Conservation (phyloP, 1,140 invertebrate genomes). For the Trachymyrmex cornetzi region DNA sequence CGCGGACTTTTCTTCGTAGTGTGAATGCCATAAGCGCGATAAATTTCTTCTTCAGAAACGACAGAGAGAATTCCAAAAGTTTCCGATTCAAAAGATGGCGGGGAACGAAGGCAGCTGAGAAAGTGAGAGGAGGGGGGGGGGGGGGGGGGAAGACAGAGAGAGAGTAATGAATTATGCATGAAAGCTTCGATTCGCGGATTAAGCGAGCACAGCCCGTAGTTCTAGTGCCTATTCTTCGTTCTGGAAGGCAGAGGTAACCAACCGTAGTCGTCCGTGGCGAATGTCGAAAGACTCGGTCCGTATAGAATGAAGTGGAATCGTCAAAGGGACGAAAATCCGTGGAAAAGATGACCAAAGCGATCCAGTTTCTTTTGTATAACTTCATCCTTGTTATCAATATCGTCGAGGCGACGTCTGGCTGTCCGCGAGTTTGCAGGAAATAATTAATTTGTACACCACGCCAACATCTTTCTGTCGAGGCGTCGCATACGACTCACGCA, state of each 20-base stretch:
- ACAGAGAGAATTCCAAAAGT: conserved; percentile 81
- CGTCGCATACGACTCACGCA: conserved; percentile 5
- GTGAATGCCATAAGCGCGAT: conserved; percentile 83
- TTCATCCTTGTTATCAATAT: conserved; percentile 61
- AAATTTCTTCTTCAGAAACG: conserved; percentile 81
- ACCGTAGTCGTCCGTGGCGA: conserved; percentile 70
- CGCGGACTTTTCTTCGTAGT: conserved; percentile 70
- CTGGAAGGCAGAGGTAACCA: conserved; percentile 71
- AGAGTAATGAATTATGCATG: conserved; percentile 85
- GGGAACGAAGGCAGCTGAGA: neutral
- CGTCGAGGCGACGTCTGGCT: conserved; percentile 28
- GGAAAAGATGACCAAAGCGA: conserved; percentile 74
- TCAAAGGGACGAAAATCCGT: conserved; percentile 74
- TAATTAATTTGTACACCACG: conserved; percentile 58
- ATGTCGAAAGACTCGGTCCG: conserved; percentile 74
- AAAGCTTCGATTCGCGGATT: conserved; percentile 87
- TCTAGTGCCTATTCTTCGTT: conserved; percentile 78
- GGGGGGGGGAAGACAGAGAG: too few relatives aligned
- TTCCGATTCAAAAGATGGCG: conserved; percentile 83
- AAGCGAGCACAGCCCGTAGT: conserved; percentile 78
- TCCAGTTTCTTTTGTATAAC: conserved; percentile 75
- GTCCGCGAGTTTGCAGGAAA: conserved; percentile 40
- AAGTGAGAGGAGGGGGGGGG: neutral
- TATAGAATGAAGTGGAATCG: conserved; percentile 75
- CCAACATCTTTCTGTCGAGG: conserved; percentile 54